Evolutionary conservation across 2,113 vertebrate species (phyloP).

Genomic region (Dasypus novemcinctus): DNA sequence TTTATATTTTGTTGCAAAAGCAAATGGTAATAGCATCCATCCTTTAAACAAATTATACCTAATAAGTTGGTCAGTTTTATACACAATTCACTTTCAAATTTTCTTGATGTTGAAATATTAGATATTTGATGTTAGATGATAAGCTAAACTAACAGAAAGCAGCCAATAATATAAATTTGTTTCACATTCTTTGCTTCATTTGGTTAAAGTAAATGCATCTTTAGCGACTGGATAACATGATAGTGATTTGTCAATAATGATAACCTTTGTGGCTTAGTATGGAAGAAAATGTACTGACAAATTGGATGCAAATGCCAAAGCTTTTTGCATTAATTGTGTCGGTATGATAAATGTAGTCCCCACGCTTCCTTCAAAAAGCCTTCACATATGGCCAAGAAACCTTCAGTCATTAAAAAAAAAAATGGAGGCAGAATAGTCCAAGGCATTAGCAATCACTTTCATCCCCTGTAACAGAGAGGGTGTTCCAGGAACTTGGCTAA

Average conservation of each 20-base stretch:
- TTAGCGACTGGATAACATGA: constrained; percentile 15
- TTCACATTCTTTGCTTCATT: constrained; percentile 35
- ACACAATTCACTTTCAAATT: constrained; percentile 38
- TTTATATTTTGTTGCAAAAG: neutral
- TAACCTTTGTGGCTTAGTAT: constrained; percentile 21
- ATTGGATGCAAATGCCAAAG: neutral
- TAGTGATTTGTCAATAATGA: constrained; percentile 45
- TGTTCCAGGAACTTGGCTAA: constrained; percentile 4
- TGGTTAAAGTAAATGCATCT: neutral
- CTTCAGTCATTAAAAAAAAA: neutral
- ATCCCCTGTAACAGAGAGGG: neutral
- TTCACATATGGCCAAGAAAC: constrained; percentile 13
- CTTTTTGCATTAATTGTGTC: constrained; percentile 40
- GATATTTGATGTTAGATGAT: neutral
- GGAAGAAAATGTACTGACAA: constrained; percentile 26
- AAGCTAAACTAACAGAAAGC: constrained; percentile 43
- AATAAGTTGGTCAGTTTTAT: constrained; percentile 7
- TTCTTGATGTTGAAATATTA: neutral
- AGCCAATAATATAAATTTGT: neutral
- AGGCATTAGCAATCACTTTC: neutral
- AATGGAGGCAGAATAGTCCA: neutral
- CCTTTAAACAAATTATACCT: constrained; percentile 31
- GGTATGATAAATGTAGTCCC: constrained; percentile 33
- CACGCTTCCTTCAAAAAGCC: constrained; percentile 31
- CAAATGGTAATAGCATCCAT: neutral